Evolutionary conservation across 2,113 vertebrate genomes (phyloP), one percentile per base, ranked within the genome.

Genomic region (Oophaga pumilio): DNA sequence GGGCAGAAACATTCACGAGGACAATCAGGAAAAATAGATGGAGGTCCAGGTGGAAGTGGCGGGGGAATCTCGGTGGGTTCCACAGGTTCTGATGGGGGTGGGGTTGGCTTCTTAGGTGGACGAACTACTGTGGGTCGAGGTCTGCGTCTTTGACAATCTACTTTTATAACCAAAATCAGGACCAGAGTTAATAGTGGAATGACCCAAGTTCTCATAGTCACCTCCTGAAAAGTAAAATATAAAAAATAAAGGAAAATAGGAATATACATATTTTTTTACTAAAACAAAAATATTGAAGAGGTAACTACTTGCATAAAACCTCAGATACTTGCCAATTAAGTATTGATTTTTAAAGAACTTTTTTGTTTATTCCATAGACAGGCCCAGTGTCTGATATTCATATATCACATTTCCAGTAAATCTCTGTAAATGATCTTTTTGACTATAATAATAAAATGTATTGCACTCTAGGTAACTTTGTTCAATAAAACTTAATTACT

Each of bases 41-140:
- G 95, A 0, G 97, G 97, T 0, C 97, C 97, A 0, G 94, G 95
- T 0, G 97, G 93, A 76, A 99, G 96, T 0, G 95, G 95, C 0
- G 97, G 98, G 4, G 98, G 97, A 89, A 98, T 95, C 85, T 98
- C 97, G 0, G 97, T 98, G 9, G 97, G 97, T 89, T 98, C 97
- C 0, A 68, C 82, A 0, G 98, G 97, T 86, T 97, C 96, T 0
- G 91, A 89, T 26, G 91, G 88, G 0, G 89, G 91, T 9, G 91
- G 90, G 0, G 90, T 93, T 66, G 91, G 90, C 9, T 91, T 89
- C 76, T 89, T 90, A 52, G 91, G 90, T 57, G 93, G 94, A 87
- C 56, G 95, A 94, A 80, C 91, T 91, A 22, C 90, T 24, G 86
- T 96, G 79, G 92, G 91, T 26, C 91, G 90, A 73, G 89, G 18